Evolutionary conservation across 2,113 vertebrate genomes (phyloP).

Genomic region (Sceloporus tristichus): DNA sequence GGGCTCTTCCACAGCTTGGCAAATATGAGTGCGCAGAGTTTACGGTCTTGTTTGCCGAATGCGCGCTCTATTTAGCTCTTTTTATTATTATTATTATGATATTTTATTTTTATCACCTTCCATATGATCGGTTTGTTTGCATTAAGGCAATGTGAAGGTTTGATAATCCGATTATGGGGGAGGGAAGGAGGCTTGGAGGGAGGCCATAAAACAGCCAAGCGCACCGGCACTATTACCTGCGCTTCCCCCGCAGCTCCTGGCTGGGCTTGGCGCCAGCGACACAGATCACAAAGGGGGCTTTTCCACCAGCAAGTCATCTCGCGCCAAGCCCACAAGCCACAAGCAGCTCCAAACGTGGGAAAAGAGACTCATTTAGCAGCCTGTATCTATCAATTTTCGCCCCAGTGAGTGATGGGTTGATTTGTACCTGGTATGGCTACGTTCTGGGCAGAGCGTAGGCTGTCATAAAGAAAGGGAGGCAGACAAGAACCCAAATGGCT

Average conservation of each 20-base stretch:
- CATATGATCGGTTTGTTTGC: conserved; percentile 66
- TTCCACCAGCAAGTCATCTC: background rate
- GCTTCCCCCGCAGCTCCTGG: background rate
- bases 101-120: conserved; percentile 73
- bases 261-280: background rate
- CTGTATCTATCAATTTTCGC: background rate
- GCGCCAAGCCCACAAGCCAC: conserved; percentile 11
- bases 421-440: background rate
- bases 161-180: conserved; percentile 62
- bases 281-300: background rate
- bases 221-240: conserved; percentile 37
- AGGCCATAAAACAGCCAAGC: conserved; percentile 30
- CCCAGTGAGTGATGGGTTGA: background rate
- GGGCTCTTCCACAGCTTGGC: conserved; percentile 43
- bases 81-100: conserved; percentile 60
- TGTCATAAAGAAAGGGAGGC: background rate
- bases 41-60: conserved; percentile 58
- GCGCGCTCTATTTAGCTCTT: conserved; percentile 55
- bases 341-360: background rate
- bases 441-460: no score
- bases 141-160: conserved; percentile 64
- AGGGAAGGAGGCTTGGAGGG: conserved; percentile 39
- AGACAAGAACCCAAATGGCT: no score
- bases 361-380: background rate
- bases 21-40: conserved; percentile 54